Evolutionary conservation across 1,140 invertebrate species (phyloP), one percentile per base, ranked within the genome.

Genomic region (Papilio machaon): DNA sequence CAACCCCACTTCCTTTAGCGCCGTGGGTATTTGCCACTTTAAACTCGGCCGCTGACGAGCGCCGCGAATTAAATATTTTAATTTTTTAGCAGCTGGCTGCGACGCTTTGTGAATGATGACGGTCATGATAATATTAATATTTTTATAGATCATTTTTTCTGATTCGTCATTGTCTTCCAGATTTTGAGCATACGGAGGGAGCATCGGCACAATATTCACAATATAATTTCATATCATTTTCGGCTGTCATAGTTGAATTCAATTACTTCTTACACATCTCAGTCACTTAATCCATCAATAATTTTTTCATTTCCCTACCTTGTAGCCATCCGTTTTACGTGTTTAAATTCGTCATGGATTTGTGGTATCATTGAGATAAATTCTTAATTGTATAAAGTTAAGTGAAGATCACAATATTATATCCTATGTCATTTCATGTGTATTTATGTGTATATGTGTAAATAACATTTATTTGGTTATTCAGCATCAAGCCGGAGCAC

Each of bases 1-100:
- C 78, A 80, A 80, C 79, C 82, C 76, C 77, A 82, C 82, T 85
- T 85, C 83, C 86, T 84, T 86, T 87, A 84, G 58, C 75, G 78
- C 79, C 73, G 80, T 74, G 83, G 76, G 78, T 74, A 84, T 82
- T 86, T 81, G 82, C 83, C 83, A 83, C 82, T 82, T 81, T 58
- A 75, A 74, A 78, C 54, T 58, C 74, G n/a, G 43, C n/a, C 76
- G 76, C 52, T 60, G 76, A 76, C 74, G 74, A 47, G 76, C 52
- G 76, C 15, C 35, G 54, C 76, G 52, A 78, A 78, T 78, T 78
- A 78, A 38, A 78, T 78, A 78, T 78, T 78, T 78, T 58, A 78
- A 78, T 78, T 58, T 78, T 78, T 78, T 58, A 78, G 54, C 76
- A 78, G 76, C 54, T 78, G 52, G 30, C 23, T 75, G 46, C 74